phyloP scores from a whole-genome alignment of 1,140 invertebrate species.

The Melipona quadrifasciata region DNA sequence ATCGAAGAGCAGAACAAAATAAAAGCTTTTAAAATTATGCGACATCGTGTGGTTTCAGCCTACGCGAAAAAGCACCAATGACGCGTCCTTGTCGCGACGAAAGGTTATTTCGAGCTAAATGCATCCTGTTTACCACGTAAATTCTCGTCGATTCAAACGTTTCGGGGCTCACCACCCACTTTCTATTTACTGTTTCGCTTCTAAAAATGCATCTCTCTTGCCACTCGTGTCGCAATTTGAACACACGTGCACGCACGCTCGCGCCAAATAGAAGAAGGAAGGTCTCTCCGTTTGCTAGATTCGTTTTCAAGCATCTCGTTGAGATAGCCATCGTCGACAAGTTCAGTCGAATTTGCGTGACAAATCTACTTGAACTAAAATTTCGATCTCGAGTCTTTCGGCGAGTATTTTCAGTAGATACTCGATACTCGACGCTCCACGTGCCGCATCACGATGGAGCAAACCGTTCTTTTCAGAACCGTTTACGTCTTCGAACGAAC shows the following conservation, averaged over 20 bases:
- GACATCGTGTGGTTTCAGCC: not conserved
- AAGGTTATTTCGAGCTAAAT: not conserved
- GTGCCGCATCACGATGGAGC: not conserved
- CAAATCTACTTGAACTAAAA: not conserved
- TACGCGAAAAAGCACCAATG: not conserved
- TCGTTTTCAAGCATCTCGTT: not conserved
- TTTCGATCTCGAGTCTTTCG: not conserved
- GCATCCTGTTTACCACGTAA: not conserved
- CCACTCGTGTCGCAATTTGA: too few species aligned
- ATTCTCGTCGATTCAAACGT: too few species aligned
- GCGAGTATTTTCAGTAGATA: too few species aligned
- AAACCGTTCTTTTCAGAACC: not conserved
- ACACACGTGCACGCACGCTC: too few species aligned
- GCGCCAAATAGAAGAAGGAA: too few species aligned
- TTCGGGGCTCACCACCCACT: not conserved
- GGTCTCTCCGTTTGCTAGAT: too few species aligned
- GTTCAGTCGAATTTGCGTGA: too few species aligned
- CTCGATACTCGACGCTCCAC: not conserved
- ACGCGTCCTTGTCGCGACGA: not conserved
- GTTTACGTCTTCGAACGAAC: too few species aligned
- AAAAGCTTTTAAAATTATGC: not conserved
- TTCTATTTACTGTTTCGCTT: not conserved
- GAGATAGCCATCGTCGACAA: too few species aligned
- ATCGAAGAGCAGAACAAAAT: too few species aligned
- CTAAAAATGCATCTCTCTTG: not conserved